Evolutionary conservation across 92 coral and sea anemone genomes (phyloP).

Genomic region (Palythoa heliodiscus): DNA sequence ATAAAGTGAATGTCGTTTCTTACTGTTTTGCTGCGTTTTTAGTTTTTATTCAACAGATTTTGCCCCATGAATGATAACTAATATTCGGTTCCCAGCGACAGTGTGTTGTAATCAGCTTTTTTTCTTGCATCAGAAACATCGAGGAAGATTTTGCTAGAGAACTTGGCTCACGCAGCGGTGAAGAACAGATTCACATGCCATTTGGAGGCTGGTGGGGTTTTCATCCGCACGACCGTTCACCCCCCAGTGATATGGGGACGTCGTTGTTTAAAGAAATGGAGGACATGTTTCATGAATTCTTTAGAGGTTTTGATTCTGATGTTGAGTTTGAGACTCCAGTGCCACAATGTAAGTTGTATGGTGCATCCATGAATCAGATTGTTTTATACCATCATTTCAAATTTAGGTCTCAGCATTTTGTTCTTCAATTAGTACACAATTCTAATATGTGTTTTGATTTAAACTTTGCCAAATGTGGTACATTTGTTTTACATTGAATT

Average conservation of each 20-base stretch:
- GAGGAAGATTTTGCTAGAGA: slow-evolving; percentile 66
- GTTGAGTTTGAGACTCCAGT: slow-evolving; percentile 38
- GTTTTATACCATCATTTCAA: background rate
- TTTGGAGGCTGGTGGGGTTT: slow-evolving; percentile 26
- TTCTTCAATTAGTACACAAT: no score
- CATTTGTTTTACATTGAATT: no score
- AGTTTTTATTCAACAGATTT: background rate
- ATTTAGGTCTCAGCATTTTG: no score
- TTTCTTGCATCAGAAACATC: slow-evolving; percentile 54
- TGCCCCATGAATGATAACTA: no score
- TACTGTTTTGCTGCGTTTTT: background rate
- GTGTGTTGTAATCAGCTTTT: background rate
- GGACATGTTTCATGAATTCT: slow-evolving; percentile 78
- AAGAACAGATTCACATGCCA: slow-evolving; percentile 13
- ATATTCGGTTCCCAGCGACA: background rate
- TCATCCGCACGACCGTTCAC: background rate
- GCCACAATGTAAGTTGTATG: slow-evolving; percentile 43
- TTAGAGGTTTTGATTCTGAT: slow-evolving; percentile 63
- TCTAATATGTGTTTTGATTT: no score
- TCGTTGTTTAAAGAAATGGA: slow-evolving; percentile 75
- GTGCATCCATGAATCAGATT: slow-evolving; percentile 27
- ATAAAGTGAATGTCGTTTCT: no score
- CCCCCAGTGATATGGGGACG: slow-evolving; percentile 40
- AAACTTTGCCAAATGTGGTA: no score
- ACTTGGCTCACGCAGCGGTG: slow-evolving; percentile 49